These are phyloP conservation scores for Argyrosomus japonicus DNA, from an alignment of 2,113 vertebrate genomes.

Conservation along the genomic window DNA sequence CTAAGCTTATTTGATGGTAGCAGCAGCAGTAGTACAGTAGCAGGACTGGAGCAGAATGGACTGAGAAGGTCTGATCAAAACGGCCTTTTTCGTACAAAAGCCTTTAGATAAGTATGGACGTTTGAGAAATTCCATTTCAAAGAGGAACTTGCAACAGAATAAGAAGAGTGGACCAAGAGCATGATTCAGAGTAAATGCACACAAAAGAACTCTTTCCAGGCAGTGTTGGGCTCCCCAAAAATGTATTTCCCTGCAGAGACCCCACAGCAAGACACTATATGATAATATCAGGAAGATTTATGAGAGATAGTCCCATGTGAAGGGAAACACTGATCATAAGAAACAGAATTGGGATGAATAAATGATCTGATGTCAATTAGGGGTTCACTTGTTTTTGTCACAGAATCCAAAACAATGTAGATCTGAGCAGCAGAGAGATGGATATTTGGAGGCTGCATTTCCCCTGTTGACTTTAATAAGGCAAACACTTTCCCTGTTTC, in stretches of 20 bases:
- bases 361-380: conserved; percentile 15
- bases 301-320: conserved; percentile 11
- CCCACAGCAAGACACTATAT: not conserved
- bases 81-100: conserved; percentile 31
- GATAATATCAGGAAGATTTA: conserved; percentile 25
- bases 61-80: conserved; percentile 37
- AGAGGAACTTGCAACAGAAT: conserved; percentile 25
- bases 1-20: not conserved
- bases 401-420: not conserved
- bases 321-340: not conserved
- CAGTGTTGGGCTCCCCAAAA: not conserved
- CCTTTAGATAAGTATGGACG: conserved; percentile 37
- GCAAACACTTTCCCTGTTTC: conserved; percentile 23
- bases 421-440: not conserved
- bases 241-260: conserved; percentile 8
- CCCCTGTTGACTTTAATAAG: conserved; percentile 9
- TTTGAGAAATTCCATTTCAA: conserved; percentile 53
- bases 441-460: not conserved
- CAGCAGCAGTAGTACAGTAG: not conserved
- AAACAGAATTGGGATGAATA: not conserved
- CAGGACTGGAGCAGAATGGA: conserved; percentile 4
- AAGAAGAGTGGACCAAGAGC: conserved; percentile 28
- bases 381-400: not conserved
- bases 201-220: conserved; percentile 34
- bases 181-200: conserved; percentile 27